phyloP scores from a whole-genome alignment of 2,888 invertebrate genomes.

The Saturnia pavonia region DNA sequence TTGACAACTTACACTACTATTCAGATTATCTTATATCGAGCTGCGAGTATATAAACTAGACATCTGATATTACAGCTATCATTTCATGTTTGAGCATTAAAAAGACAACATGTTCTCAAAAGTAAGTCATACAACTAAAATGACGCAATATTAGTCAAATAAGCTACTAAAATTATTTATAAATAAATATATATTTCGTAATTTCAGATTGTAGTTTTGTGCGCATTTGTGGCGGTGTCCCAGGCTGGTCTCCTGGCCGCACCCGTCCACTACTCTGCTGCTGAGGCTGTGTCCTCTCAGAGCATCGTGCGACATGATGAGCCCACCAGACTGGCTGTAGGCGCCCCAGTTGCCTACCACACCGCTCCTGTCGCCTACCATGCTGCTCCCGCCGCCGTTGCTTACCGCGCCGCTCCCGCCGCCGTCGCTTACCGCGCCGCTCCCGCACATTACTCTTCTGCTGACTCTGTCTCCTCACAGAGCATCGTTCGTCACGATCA shows the following conservation, averaged over 20 bases:
- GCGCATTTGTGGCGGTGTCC: conserved; percentile 68
- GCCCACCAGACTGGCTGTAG: conserved; percentile 29
- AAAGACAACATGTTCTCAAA: conserved; percentile 37
- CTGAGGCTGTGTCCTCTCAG: conserved; percentile 56
- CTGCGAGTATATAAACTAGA: conserved; percentile 22
- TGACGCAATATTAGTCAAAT: neutral
- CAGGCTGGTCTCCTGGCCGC: conserved; percentile 31
- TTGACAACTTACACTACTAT: conserved; percentile 24
- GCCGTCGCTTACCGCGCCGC: conserved; percentile 35
- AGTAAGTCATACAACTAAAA: conserved; percentile 27
- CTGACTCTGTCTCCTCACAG: conserved; percentile 33
- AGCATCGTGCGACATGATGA: conserved; percentile 53
- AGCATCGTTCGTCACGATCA: conserved; percentile 38
- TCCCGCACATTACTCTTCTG: conserved; percentile 39
- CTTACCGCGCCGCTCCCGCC: no score
- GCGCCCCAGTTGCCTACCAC: conserved; percentile 26
- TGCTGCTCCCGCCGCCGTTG: conserved; percentile 39
- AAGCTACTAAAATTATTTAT: conserved; percentile 1
- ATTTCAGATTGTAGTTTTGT: conserved; percentile 27
- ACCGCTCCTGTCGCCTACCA: conserved; percentile 37
- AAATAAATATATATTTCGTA: neutral
- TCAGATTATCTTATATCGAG: conserved; percentile 15
- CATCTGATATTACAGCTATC: conserved; percentile 12
- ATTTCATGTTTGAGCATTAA: conserved; percentile 14
- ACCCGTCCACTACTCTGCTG: conserved; percentile 49